These are phyloP conservation scores for Talpa occidentalis DNA, from an alignment of 2,113 vertebrate genomes.

Conservation along the genomic window DNA sequence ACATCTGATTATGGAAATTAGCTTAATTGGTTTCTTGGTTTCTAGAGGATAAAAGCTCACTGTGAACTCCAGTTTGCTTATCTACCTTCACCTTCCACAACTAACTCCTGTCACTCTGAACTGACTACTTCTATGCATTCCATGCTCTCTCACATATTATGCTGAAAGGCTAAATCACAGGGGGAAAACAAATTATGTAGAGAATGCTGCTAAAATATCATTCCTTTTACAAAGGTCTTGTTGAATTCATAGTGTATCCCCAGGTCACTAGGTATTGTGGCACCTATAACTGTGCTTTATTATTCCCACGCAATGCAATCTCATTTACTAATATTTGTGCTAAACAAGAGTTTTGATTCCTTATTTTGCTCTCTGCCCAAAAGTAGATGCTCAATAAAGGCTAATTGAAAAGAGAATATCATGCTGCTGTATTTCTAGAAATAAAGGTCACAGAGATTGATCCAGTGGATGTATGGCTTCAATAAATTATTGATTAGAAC, in stretches of 20 bases:
- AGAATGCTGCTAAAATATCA: not conserved
- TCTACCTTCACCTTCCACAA: not conserved
- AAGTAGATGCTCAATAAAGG: not conserved
- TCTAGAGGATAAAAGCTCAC: not conserved
- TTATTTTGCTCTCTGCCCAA: not conserved
- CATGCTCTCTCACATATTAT: not conserved
- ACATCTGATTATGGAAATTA: not conserved
- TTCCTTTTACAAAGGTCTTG: not conserved
- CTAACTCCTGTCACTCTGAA: not conserved
- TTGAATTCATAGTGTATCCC: not conserved
- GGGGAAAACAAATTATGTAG: not conserved
- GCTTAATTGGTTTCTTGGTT: not conserved
- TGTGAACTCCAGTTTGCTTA: not conserved
- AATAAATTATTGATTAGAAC: not conserved
- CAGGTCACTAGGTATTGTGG: not conserved
- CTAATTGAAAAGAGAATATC: not conserved
- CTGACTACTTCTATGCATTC: not conserved
- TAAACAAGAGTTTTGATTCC: not conserved
- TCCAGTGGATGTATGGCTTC: not conserved
- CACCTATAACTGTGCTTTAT: too few species aligned
- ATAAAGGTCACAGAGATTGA: not conserved
- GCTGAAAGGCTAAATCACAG: not conserved
- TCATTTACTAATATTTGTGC: not conserved
- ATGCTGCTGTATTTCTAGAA: slow-evolving; percentile 14
- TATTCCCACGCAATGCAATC: not conserved